Evolutionary conservation across 1,140 invertebrate genomes (phyloP).

Genomic region (Scaptomyza montana): DNA sequence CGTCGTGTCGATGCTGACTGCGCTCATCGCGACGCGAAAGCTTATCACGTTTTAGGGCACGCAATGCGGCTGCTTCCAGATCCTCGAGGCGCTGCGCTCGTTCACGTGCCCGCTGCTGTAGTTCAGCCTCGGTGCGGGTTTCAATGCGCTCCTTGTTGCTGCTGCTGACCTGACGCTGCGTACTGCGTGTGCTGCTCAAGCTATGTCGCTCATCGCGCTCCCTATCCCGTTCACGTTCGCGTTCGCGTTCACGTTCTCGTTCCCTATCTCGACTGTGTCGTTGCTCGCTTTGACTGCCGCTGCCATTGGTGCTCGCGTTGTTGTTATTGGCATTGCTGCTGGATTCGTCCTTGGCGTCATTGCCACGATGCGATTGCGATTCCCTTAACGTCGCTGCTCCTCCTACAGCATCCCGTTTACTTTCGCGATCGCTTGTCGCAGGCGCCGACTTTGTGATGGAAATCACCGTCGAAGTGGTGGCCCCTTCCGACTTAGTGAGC

Average conservation of each 20-base stretch:
- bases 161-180: slow-evolving; percentile 42
- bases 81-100: slow-evolving; percentile 61
- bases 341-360: slow-evolving; percentile 39
- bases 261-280: slow-evolving; percentile 41
- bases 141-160: slow-evolving; percentile 58
- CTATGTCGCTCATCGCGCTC: slow-evolving; percentile 56
- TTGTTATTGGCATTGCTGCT: slow-evolving; percentile 14
- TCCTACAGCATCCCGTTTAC: slow-evolving; percentile 36
- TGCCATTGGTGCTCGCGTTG: slow-evolving; percentile 39
- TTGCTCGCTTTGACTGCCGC: slow-evolving; percentile 52
- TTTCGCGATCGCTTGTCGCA: slow-evolving; percentile 52
- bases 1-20: slow-evolving; percentile 54
- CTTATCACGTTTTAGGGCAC: slow-evolving; percentile 56
- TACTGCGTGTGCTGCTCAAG: slow-evolving; percentile 47
- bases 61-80: slow-evolving; percentile 40
- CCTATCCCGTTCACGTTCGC: slow-evolving; percentile 50
- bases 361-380: slow-evolving; percentile 42
- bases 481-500: slow-evolving; percentile 32
- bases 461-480: slow-evolving; percentile 4
- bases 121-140: slow-evolving; percentile 52
- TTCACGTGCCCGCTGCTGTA: slow-evolving; percentile 55
- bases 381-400: slow-evolving; percentile 28
- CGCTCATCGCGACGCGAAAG: slow-evolving; percentile 61
- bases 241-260: slow-evolving; percentile 12
- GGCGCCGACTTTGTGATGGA: slow-evolving; percentile 19